These are phyloP conservation scores for Trichoplusia ni DNA, from an alignment of 1,140 invertebrate genomes.

Conservation along the genomic window DNA sequence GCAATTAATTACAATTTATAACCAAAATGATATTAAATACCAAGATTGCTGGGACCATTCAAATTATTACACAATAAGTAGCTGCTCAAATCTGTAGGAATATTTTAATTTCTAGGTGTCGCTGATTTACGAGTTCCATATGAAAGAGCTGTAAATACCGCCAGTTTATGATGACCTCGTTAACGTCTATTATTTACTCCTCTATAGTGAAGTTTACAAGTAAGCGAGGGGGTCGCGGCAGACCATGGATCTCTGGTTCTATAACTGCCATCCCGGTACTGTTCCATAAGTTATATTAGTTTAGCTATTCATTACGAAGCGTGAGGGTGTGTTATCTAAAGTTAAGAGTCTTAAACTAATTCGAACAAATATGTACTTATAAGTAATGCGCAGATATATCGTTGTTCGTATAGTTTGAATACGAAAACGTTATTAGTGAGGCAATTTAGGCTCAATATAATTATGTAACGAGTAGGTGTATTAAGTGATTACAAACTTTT, in stretches of 20 bases:
- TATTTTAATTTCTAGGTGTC: slow-evolving; percentile 51
- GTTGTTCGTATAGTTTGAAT: slow-evolving; percentile 2
- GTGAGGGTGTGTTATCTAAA: slow-evolving; percentile 42
- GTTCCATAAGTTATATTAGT: slow-evolving; percentile 51
- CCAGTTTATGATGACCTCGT: slow-evolving; percentile 27
- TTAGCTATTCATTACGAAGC: slow-evolving; percentile 46
- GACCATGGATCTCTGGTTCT: slow-evolving; percentile 29
- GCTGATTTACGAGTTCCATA: slow-evolving; percentile 53
- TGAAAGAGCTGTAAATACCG: slow-evolving; percentile 48
- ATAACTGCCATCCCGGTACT: slow-evolving; percentile 31
- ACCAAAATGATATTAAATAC: slow-evolving; percentile 37
- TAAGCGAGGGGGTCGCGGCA: slow-evolving; percentile 9
- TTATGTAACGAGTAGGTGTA: neutral
- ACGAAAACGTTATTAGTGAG: neutral
- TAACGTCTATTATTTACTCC: slow-evolving; percentile 24
- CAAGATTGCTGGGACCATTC: slow-evolving; percentile 30
- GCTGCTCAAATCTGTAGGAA: slow-evolving; percentile 37
- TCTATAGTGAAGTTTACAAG: neutral
- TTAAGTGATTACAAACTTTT: too few species aligned
- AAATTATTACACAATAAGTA: slow-evolving; percentile 38
- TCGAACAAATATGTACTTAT: slow-evolving; percentile 33
- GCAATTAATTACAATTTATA: slow-evolving; percentile 43
- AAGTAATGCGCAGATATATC: neutral
- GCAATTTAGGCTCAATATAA: neutral
- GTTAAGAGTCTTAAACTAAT: slow-evolving; percentile 36